Conservation (phyloP, 2,113 vertebrate species). For the Entelurus aequoreus region DNA sequence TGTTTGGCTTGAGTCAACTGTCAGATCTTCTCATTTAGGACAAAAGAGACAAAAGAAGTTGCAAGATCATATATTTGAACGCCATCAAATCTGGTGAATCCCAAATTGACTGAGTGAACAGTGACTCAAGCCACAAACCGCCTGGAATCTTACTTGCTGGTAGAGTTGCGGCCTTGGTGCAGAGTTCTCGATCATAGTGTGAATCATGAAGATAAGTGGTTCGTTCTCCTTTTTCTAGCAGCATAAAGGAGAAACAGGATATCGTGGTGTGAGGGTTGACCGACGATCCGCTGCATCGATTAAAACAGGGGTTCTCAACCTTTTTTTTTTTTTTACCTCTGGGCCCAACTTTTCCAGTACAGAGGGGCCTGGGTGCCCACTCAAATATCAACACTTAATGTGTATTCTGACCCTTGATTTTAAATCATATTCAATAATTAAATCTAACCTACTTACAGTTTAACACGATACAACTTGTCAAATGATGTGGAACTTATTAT, state of each 20-base stretch:
- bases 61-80: neutral
- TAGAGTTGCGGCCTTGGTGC: constrained; percentile 98
- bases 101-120: neutral
- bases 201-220: constrained; percentile 98
- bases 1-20: constrained; percentile 24
- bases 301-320: neutral
- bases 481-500: too few relatives aligned
- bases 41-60: neutral
- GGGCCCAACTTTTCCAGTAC: too few relatives aligned
- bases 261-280: constrained; percentile 54
- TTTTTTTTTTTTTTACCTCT: too few relatives aligned
- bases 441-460: too few relatives aligned
- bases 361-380: too few relatives aligned
- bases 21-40: neutral
- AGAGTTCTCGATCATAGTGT: constrained; percentile 99
- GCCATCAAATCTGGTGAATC: too few relatives aligned
- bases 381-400: too few relatives aligned
- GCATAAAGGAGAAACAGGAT: constrained; percentile 67
- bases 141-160: constrained; percentile 97
- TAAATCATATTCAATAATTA: too few relatives aligned
- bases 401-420: too few relatives aligned
- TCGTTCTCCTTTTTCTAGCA: constrained; percentile 99
- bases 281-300: neutral
- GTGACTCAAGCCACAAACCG: constrained; percentile 31
- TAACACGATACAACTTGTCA: too few relatives aligned